A percentile compares a stretch with the other conserved stretches of the same genome.
Conservation (phyloP, 2,888 invertebrate species). For the Drosophila phalerata region DNA sequence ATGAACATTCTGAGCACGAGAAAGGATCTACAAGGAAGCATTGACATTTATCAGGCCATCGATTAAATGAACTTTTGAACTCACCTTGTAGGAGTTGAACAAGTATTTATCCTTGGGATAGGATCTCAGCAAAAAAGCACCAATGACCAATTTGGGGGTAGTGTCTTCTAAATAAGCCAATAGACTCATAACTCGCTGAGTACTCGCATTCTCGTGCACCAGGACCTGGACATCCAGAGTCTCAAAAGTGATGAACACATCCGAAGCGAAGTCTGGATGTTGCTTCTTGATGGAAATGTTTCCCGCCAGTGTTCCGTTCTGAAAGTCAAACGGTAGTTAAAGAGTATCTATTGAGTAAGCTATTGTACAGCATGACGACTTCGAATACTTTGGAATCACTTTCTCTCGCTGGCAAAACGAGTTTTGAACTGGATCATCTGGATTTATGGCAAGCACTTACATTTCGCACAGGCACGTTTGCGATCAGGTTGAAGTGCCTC, state of each 20-base stretch:
- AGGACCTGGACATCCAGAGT: slow-evolving; percentile 76
- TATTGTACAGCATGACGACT: background rate
- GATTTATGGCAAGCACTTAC: slow-evolving; percentile 85
- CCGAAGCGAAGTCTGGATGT: slow-evolving; percentile 90
- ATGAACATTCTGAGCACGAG: slow-evolving; percentile 91
- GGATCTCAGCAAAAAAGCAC: slow-evolving; percentile 88
- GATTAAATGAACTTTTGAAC: background rate
- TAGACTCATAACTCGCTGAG: slow-evolving; percentile 86
- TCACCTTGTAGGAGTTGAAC: slow-evolving; percentile 90
- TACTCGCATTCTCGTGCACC: slow-evolving; percentile 72
- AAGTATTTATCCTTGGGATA: slow-evolving; percentile 86
- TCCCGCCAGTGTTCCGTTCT: slow-evolving; percentile 90
- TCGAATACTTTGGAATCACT: background rate
- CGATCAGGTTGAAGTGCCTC: slow-evolving; percentile 89
- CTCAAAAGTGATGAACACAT: slow-evolving; percentile 87
- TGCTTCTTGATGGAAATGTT: slow-evolving; percentile 90
- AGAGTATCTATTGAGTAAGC: too few relatives aligned
- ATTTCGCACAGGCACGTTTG: slow-evolving; percentile 89
- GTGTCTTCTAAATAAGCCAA: slow-evolving; percentile 88
- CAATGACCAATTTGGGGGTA: slow-evolving; percentile 88
- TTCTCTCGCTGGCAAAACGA: slow-evolving; percentile 21
- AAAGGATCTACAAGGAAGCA: slow-evolving; percentile 87
- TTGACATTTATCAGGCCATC: too few relatives aligned
- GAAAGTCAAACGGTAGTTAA: slow-evolving; percentile 38
- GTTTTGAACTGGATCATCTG: slow-evolving; percentile 38